phyloP scores from a whole-genome alignment of 2,888 invertebrate genomes.

The Koerneria pararmatus region DNA sequence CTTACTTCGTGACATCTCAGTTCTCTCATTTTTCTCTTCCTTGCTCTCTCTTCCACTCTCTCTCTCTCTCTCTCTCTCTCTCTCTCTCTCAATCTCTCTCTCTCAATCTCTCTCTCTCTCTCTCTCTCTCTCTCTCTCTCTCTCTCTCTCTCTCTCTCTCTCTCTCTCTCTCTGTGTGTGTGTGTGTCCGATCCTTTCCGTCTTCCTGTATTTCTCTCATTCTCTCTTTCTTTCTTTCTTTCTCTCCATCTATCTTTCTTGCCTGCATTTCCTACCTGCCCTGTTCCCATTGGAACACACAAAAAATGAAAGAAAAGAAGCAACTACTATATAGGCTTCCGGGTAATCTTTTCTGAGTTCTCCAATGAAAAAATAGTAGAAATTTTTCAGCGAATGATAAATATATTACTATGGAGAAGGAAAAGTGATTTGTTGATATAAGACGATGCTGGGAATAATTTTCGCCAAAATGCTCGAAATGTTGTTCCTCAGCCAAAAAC shows the following conservation, averaged over 20 bases:
- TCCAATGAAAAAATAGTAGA: too few species aligned
- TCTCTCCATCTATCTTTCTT: neutral
- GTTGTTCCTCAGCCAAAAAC: too few species aligned
- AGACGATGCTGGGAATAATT: too few species aligned
- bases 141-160: slow-evolving; percentile 1
- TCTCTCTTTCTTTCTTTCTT: neutral
- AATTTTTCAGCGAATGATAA: too few species aligned
- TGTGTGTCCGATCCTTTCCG: neutral
- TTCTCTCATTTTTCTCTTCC: slow-evolving; percentile 23
- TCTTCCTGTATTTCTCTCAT: neutral
- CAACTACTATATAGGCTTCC: too few species aligned
- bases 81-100: too few species aligned
- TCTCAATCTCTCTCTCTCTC: slow-evolving; percentile 2
- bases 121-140: slow-evolving; percentile 1
- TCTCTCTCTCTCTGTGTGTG: neutral
- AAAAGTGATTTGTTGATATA: too few species aligned
- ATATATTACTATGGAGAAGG: too few species aligned
- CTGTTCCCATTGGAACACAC: neutral
- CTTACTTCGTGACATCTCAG: neutral
- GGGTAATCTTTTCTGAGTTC: too few species aligned
- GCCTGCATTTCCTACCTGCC: neutral
- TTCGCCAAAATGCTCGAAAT: too few species aligned
- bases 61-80: slow-evolving; percentile 2
- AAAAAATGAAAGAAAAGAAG: too few species aligned
- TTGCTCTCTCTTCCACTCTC: too few species aligned